Base-by-base conservation (phyloP, 2,113 vertebrate species). In the Oreamnos americanus region DNA sequence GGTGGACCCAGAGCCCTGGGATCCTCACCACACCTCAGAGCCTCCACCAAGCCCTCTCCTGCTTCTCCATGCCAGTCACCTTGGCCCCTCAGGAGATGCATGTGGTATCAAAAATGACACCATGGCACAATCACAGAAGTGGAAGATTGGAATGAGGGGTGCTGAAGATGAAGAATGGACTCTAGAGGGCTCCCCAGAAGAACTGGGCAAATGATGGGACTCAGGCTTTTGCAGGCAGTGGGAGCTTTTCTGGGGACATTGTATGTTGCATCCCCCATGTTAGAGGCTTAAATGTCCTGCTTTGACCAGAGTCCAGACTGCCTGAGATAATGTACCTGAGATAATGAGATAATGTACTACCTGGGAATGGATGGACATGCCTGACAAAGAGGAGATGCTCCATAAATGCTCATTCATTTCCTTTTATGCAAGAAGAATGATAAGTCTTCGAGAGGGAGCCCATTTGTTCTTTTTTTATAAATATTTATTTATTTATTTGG, bases 261-360 rank as follows among this genome's bases (percentile, higher is more conserved):
- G 0, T 6, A 8, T 10, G 7, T 26, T 43, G 7, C 51, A 14
- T 51, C 64, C 30, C 30, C 33, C 10, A 25, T 0, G 12, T 1
- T 1, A 36, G 55, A 91, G 16, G 51, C 53, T 16, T 39, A 57
- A 87, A 43, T 2, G 2, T 39, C 36, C 43, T 45, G 15, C 79
- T 84, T 58, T 94, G 60, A 36, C 36, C 15, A 25, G 47, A n/a
- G 28, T 23, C 36, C 85, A 60, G 25, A 21, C 39, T 21, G n/a
- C 9, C 74, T 87, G 76, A 76, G 57, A 78, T 49, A 8, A n/a
- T 7, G 5, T 6, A 1, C 0, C 2, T 33, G 64, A n/a, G 33
- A 12, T 39, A 71, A 71, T 57, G 76, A 53, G 57, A 83, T 30
- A 7, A 36, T 13, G 4, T 7, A 2, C 0, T 39, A 39, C n/a